phyloP scores from a whole-genome alignment of 2,113 vertebrate genomes.

The Meleagris gallopavo region DNA sequence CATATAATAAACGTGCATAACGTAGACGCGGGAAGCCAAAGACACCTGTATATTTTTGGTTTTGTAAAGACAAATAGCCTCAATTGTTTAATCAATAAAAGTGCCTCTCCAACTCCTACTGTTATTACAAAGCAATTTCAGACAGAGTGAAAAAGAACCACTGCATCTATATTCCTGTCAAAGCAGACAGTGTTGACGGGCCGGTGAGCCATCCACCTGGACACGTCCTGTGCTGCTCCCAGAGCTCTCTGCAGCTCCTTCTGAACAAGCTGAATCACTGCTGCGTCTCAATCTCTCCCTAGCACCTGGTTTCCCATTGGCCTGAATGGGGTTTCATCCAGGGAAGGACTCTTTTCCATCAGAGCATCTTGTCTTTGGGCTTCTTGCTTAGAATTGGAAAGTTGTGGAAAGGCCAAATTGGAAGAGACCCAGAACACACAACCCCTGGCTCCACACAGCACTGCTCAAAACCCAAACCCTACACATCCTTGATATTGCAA shows the following conservation, averaged over 20 bases:
- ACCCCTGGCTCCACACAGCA: neutral
- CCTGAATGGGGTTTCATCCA: neutral
- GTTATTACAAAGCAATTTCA: constrained; percentile 78
- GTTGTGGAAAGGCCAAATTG: neutral
- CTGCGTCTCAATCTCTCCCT: neutral
- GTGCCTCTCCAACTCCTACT: constrained; percentile 76
- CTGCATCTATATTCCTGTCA: constrained; percentile 70
- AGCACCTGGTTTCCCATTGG: accelerated
- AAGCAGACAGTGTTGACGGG: constrained; percentile 29
- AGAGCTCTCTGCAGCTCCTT: neutral
- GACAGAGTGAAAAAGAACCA: constrained; percentile 64
- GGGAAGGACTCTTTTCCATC: neutral
- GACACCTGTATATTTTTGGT: constrained; percentile 74
- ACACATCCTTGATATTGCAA: no score
- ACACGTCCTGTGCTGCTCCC: neutral
- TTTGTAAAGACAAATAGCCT: constrained; percentile 78
- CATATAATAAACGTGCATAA: constrained; percentile 64
- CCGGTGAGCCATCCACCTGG: constrained; percentile 11
- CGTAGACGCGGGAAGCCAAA: constrained; percentile 45
- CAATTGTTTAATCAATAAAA: constrained; percentile 83
- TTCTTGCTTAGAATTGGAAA: neutral
- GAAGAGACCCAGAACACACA: neutral
- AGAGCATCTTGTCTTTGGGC: neutral
- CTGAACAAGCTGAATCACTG: neutral
- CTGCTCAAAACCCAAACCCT: neutral